These are phyloP conservation scores for Phalloptychus januarius DNA, from an alignment of 2,797 vertebrate species.

Conservation along the genomic window DNA sequence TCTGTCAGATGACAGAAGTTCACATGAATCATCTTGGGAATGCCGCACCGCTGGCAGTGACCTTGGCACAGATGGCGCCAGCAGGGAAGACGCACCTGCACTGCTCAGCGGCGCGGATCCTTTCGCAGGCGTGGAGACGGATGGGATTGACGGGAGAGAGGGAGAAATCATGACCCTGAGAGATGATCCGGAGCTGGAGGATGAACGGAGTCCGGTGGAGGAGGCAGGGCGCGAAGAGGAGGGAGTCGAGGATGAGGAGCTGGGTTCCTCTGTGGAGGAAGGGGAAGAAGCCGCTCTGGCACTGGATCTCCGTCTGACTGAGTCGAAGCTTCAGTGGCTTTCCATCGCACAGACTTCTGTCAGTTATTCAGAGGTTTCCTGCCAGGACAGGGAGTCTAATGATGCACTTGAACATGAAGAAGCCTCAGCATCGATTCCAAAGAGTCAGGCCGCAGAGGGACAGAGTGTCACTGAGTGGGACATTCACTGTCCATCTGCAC, in stretches of 20 bases:
- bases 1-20: slow-evolving; percentile 75
- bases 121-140: slow-evolving; percentile 58
- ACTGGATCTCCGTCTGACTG: slow-evolving; percentile 46
- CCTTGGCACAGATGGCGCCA: slow-evolving; percentile 77
- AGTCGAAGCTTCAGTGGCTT: slow-evolving; percentile 53
- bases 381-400: slow-evolving; percentile 28
- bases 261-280: slow-evolving; percentile 70
- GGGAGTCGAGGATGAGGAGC: slow-evolving; percentile 60
- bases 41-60: slow-evolving; percentile 65
- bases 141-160: slow-evolving; percentile 74
- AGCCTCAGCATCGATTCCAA: slow-evolving; percentile 24
- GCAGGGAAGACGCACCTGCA: slow-evolving; percentile 72
- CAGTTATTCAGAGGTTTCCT: slow-evolving; percentile 21
- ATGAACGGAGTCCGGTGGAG: slow-evolving; percentile 70
- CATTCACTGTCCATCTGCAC: slow-evolving; percentile 45
- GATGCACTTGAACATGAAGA: slow-evolving; percentile 22
- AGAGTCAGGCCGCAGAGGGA: slow-evolving; percentile 32
- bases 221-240: slow-evolving; percentile 72
- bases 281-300: slow-evolving; percentile 76
- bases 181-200: slow-evolving; percentile 72
- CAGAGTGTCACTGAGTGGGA: slow-evolving; percentile 44
- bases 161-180: slow-evolving; percentile 73
- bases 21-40: slow-evolving; percentile 74
- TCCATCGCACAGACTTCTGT: slow-evolving; percentile 21
- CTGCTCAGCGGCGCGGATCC: slow-evolving; percentile 64